Evolutionary conservation across 2,113 vertebrate genomes (phyloP).

Genomic region (Rhinoptilus africanus): DNA sequence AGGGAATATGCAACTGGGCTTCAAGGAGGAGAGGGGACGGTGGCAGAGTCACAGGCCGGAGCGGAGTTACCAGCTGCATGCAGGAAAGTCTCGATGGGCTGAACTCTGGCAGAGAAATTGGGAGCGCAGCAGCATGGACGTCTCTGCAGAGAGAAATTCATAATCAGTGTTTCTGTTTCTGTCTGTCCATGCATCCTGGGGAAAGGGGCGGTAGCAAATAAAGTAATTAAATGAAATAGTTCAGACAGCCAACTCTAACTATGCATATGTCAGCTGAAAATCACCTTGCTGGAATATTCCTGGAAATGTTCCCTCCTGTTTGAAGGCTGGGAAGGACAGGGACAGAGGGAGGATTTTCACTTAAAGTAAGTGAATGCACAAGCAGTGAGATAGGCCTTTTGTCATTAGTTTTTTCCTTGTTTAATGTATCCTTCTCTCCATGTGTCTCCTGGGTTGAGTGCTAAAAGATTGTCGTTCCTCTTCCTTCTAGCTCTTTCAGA

Average conservation of each 20-base stretch:
- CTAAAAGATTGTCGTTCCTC: not conserved
- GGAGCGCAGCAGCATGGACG: not conserved
- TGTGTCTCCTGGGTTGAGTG: not conserved
- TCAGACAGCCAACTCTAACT: not conserved
- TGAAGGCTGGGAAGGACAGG: not conserved
- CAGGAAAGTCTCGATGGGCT: not conserved
- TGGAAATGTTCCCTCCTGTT: not conserved
- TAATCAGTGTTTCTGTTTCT: not conserved
- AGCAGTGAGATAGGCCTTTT: not conserved
- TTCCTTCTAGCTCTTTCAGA: not conserved
- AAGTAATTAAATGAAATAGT: not conserved
- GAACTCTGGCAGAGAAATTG: not conserved
- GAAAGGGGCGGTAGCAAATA: not conserved
- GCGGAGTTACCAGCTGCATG: rapidly evolving
- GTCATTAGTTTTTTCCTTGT: not conserved
- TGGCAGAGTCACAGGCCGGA: not conserved
- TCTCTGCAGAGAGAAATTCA: not conserved
- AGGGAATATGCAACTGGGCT: not conserved
- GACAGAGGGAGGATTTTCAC: not conserved
- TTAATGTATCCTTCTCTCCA: not conserved
- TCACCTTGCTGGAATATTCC: not conserved
- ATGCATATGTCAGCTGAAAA: not conserved
- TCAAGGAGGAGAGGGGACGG: rapidly evolving
- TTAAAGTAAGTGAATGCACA: not conserved
- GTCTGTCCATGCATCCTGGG: not conserved